Percentiles rank a stretch among this genome's conserved stretches.
These are phyloP conservation scores for Monochamus alternatus DNA, from an alignment of 2,888 invertebrate genomes.

Conservation along the genomic window DNA sequence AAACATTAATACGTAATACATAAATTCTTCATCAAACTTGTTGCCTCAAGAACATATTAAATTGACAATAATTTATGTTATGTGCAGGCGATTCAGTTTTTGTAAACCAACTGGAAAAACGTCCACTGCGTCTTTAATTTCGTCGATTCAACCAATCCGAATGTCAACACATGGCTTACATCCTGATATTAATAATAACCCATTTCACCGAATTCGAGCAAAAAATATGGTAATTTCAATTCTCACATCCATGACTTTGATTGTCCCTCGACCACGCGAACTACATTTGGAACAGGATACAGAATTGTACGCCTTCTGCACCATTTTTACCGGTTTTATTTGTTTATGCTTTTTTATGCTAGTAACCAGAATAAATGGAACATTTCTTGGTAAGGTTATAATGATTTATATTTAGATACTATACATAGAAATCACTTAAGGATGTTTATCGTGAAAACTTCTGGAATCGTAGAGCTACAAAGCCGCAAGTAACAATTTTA, in stretches of 20 bases:
- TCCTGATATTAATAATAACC: conserved; percentile 3
- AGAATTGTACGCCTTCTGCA: neutral
- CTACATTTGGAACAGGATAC: conserved; percentile 25
- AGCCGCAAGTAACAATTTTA: too few species aligned
- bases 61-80: too few species aligned
- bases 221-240: conserved; percentile 22
- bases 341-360: neutral
- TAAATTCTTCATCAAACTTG: too few species aligned
- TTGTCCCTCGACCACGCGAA: conserved; percentile 6
- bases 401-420: neutral
- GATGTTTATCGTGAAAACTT: too few species aligned
- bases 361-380: neutral
- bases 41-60: too few species aligned
- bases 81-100: too few species aligned
- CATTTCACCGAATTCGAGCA: conserved; percentile 16
- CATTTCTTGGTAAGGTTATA: neutral
- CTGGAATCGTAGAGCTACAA: too few species aligned
- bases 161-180: neutral
- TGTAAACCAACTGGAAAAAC: too few species aligned
- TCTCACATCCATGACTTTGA: neutral
- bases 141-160: neutral
- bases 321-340: neutral
- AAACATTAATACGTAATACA: too few species aligned
- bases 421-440: too few species aligned
- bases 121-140: too few species aligned